A percentile compares a stretch with the other conserved stretches of the same genome.
Conservation (phyloP, 2,888 invertebrate species). For the Congeria kusceri region DNA sequence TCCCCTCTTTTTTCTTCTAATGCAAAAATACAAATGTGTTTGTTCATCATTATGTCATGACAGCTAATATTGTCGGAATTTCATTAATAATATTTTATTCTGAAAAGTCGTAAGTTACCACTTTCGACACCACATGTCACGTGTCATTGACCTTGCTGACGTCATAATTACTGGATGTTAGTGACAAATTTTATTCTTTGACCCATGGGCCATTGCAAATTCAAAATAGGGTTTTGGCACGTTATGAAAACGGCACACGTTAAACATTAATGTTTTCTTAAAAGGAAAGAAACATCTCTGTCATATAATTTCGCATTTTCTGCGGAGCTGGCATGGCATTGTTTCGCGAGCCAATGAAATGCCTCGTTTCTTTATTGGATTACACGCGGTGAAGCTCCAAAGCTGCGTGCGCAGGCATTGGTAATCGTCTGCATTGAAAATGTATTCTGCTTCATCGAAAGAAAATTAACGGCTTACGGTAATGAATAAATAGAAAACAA, state of each 20-base stretch:
- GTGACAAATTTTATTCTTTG: neutral
- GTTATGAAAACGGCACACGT: neutral
- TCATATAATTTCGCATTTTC: neutral
- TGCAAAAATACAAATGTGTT: too few relatives aligned
- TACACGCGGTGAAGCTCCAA: slow-evolving; percentile 27
- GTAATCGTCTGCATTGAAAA: slow-evolving; percentile 50
- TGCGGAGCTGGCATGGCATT: neutral
- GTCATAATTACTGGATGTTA: too few relatives aligned
- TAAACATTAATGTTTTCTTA: neutral
- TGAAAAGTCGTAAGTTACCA: too few relatives aligned
- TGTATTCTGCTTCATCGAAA: slow-evolving; percentile 56
- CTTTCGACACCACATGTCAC: too few relatives aligned
- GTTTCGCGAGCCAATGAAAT: slow-evolving; percentile 25
- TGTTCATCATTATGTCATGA: too few relatives aligned
- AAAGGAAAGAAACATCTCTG: neutral
- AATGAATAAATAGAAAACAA: slow-evolving; percentile 66
- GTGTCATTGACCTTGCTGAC: too few relatives aligned
- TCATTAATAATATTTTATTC: too few relatives aligned
- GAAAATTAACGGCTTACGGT: slow-evolving; percentile 64
- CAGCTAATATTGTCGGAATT: too few relatives aligned
- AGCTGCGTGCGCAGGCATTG: slow-evolving; percentile 53
- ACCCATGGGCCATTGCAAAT: neutral
- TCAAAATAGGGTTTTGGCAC: neutral
- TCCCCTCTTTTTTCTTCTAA: too few relatives aligned
- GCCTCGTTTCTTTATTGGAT: slow-evolving; percentile 45